Conservation (phyloP, 2,113 vertebrate genomes). For the Aegotheles bennettii region DNA sequence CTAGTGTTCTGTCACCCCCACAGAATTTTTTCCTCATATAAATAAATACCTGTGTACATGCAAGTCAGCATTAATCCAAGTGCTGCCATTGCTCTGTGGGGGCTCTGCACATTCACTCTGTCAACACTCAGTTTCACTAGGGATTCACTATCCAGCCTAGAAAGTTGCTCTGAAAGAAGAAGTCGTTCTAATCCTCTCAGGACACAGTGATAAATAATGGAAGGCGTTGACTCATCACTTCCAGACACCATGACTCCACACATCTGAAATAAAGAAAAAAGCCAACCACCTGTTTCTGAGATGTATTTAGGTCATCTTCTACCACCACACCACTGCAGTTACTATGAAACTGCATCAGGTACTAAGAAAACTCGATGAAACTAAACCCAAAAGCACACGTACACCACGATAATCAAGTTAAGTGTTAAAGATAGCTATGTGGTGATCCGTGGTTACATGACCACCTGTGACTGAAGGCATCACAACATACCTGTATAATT, state of each 20-base stretch:
- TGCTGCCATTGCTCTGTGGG: slow-evolving; percentile 95
- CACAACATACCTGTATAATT: slow-evolving; percentile 86
- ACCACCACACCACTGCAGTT: neutral
- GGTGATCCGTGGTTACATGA: neutral
- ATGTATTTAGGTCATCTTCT: neutral
- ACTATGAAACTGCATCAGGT: neutral
- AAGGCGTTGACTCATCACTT: slow-evolving; percentile 91
- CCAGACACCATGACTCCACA: slow-evolving; percentile 94
- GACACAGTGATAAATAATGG: slow-evolving; percentile 92
- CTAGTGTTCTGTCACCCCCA: too few relatives aligned
- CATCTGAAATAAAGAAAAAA: slow-evolving; percentile 71
- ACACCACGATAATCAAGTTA: neutral
- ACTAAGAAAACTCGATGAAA: neutral
- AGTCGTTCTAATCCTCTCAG: slow-evolving; percentile 93
- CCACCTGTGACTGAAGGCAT: neutral
- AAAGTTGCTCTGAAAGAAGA: slow-evolving; percentile 93
- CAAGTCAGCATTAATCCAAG: slow-evolving; percentile 98
- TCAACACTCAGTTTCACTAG: slow-evolving; percentile 96
- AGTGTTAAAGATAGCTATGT: neutral
- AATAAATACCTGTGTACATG: slow-evolving; percentile 93
- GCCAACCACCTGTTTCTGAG: neutral
- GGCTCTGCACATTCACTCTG: slow-evolving; percentile 92
- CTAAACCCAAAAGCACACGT: neutral
- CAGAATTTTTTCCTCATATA: too few relatives aligned
- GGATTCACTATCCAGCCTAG: slow-evolving; percentile 87